Evolutionary conservation across 2,113 vertebrate species (phyloP), one percentile per base, ranked within the genome.

Genomic region (Phylloscopus trochiloides): DNA sequence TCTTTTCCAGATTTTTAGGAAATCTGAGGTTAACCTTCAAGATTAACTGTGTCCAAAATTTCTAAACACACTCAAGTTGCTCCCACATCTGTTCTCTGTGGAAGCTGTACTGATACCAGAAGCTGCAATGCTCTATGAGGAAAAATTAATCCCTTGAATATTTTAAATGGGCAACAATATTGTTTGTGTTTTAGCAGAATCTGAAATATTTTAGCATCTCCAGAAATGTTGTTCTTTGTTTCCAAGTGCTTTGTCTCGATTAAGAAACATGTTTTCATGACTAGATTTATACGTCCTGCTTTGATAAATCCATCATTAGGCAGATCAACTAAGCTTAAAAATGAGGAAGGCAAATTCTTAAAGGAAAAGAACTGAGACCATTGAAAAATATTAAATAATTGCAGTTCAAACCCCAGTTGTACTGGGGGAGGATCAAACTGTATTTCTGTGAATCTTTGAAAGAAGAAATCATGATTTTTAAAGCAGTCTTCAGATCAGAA

Each of bases 281-380:
- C 54, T 74, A 72, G 65, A 57, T 77, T 61, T 72, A 15, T 77
- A 57, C 75, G 87, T 57, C 82, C 71, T 93, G 87, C 77, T 85
- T 92, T 67, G 77, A 77, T 96, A 95, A 96, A 94, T 91, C 91
- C 92, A 84, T 85, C 72, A 55, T 96, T 97, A 96, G 89, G 79
- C 62, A 94, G 93, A 92, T 97, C 87, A 94, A 2, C 55, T 29
- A 51, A 91, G 96, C 95, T 96, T 97, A 95, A 59, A 61, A 54
- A 86, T 12, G 11, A 36, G 43, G 38, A 94, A 94, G 71, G 67
- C 48, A 91, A 59, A 45, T 73, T 85, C 88, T 95, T 96, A 92
- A 91, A 95, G 96, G 66, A 73, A 78, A 88, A 94, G 4, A 70
- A 82, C 80, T 48, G 67, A 32, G 8, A 72, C 32, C 43, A 40